Evolutionary conservation across 2,113 vertebrate species (phyloP).

Genomic region (Alexandromys fortis): DNA sequence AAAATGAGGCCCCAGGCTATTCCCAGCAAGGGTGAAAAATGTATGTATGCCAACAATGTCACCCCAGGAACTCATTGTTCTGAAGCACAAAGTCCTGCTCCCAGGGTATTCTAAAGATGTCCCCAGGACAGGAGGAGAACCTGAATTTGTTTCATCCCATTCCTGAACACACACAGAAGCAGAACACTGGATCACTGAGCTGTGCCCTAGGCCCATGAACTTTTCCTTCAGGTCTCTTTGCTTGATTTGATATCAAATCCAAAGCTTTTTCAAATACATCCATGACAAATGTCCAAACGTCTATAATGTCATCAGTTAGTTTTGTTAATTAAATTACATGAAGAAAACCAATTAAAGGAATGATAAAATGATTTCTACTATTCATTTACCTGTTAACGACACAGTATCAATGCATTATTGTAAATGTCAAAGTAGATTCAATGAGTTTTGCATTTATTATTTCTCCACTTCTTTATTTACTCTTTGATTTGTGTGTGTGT

Average conservation of each 20-base stretch:
- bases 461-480: not conserved
- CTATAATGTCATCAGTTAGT: not conserved
- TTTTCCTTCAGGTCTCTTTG: not conserved
- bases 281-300: not conserved
- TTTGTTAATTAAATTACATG: conserved; percentile 57
- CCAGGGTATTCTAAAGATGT: not conserved
- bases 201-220: not conserved
- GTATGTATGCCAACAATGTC: not conserved
- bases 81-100: not conserved
- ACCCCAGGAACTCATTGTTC: not conserved
- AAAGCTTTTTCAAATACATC: not conserved
- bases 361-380: conserved; percentile 26
- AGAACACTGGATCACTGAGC: not conserved
- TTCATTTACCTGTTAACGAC: not conserved
- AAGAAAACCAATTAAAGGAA: conserved; percentile 4
- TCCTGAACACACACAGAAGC: not conserved
- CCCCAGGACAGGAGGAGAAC: not conserved
- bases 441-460: conserved; percentile 18
- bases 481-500: not conserved
- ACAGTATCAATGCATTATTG: not conserved
- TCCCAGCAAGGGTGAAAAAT: conserved; percentile 15
- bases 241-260: not conserved
- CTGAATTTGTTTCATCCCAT: not conserved
- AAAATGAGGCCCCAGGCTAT: conserved; percentile 24
- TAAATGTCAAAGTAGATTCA: conserved; percentile 29